A percentile compares a stretch with the other conserved stretches of the same genome.
phyloP scores from a whole-genome alignment of 2,113 vertebrate species.

The Forbesichthys papilliferus region DNA sequence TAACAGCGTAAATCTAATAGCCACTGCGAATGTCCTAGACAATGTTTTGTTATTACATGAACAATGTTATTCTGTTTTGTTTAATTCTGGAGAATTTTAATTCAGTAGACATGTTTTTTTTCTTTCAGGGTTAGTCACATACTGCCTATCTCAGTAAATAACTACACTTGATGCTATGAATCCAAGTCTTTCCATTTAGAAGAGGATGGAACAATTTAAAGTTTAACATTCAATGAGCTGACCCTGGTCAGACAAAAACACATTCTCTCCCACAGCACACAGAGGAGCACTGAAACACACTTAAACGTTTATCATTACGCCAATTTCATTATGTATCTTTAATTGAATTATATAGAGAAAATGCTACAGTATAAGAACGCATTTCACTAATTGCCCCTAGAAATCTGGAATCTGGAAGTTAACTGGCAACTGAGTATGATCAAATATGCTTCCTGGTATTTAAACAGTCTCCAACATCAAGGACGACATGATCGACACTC shows the following conservation, averaged over 20 bases:
- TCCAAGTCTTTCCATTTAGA: conserved; percentile 9
- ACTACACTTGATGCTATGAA: conserved; percentile 34
- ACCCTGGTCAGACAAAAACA: too few species aligned
- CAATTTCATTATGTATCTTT: too few species aligned
- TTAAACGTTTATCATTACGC: background rate
- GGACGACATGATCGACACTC: too few species aligned
- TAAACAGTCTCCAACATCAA: too few species aligned
- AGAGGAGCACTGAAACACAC: background rate
- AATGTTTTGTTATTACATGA: conserved; percentile 41
- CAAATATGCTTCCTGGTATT: too few species aligned
- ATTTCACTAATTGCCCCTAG: too few species aligned
- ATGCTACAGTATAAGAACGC: too few species aligned
- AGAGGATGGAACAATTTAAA: conserved; percentile 23
- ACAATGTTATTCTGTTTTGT: conserved; percentile 51
- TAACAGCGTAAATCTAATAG: conserved; percentile 68
- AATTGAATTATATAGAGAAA: too few species aligned
- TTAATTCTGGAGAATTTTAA: conserved; percentile 26
- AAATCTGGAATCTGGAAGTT: too few species aligned
- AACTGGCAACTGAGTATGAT: too few species aligned
- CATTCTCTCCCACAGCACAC: background rate
- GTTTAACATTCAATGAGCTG: too few species aligned
- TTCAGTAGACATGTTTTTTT: conserved; percentile 18
- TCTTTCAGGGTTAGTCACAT: background rate
- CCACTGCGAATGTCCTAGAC: conserved; percentile 49
- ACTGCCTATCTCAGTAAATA: conserved; percentile 12